Percentiles rank a stretch among this genome's conserved stretches.
Evolutionary conservation across 2,888 invertebrate genomes (phyloP).

Genomic region (Phengaris alcon): DNA sequence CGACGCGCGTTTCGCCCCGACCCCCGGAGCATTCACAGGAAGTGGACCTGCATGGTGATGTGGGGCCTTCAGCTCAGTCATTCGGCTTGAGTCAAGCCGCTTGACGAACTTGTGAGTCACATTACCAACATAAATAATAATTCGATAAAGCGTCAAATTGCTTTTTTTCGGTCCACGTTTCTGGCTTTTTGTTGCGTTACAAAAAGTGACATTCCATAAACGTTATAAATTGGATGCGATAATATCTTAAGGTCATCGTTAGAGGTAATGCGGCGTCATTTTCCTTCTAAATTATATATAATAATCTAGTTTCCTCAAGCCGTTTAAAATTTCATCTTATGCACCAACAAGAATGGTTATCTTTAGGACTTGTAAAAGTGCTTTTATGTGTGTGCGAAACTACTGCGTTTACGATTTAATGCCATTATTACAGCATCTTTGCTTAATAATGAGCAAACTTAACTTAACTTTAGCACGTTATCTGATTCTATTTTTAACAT

Average conservation of each 20-base stretch:
- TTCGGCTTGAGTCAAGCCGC: background rate
- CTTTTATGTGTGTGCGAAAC: background rate
- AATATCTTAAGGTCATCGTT: background rate
- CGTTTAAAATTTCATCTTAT: slow-evolving; percentile 13
- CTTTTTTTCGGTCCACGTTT: background rate
- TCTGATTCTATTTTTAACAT: background rate
- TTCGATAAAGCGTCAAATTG: background rate
- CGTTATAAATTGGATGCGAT: background rate
- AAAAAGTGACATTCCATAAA: slow-evolving; percentile 18
- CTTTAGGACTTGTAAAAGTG: background rate
- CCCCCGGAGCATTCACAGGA: too few species aligned
- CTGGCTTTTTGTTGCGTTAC: background rate
- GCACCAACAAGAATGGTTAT: too few species aligned
- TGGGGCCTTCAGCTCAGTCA: too few species aligned
- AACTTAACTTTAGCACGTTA: background rate
- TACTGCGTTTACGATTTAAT: background rate
- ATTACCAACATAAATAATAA: background rate
- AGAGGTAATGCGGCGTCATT: background rate
- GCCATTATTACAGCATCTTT: background rate
- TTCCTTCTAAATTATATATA: background rate
- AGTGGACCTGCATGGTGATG: too few species aligned
- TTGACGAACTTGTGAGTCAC: slow-evolving; percentile 4
- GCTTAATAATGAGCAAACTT: too few species aligned
- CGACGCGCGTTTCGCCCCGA: too few species aligned
- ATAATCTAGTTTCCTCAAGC: slow-evolving; percentile 20